Percentiles rank a stretch among this genome's conserved stretches.
Evolutionary conservation across 2,888 invertebrate species (phyloP).

Genomic region (Mesodorylaimus sp.): DNA sequence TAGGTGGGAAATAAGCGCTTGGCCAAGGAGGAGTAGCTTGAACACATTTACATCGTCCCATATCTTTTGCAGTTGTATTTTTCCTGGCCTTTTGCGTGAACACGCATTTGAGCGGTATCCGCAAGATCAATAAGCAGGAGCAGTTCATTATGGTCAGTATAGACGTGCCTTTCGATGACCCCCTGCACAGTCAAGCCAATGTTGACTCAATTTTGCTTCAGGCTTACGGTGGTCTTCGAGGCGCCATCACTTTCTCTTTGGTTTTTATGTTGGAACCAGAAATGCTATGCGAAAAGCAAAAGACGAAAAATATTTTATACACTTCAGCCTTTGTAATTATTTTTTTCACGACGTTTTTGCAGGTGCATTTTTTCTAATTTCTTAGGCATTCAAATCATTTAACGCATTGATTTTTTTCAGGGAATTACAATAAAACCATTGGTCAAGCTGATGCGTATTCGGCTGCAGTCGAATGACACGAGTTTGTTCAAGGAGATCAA

Average conservation of each 20-base stretch:
- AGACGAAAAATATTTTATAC: constrained; percentile 26
- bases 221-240: constrained; percentile 42
- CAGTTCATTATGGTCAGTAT: constrained; percentile 43
- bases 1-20: too few relatives aligned
- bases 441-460: constrained; percentile 34
- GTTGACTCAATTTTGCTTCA: too few relatives aligned
- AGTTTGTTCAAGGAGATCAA: constrained; percentile 30
- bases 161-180: too few relatives aligned
- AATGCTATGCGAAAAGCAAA: constrained; percentile 13
- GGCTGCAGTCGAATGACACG: constrained; percentile 17
- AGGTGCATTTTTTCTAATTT: constrained; percentile 19
- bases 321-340: constrained; percentile 34
- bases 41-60: too few relatives aligned
- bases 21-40: too few relatives aligned
- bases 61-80: constrained; percentile 36
- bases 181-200: too few relatives aligned
- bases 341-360: constrained; percentile 35
- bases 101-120: constrained; percentile 30
- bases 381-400: not conserved
- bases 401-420: constrained; percentile 18
- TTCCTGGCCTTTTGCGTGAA: constrained; percentile 37
- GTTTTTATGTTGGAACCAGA: constrained; percentile 35
- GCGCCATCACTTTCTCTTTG: constrained; percentile 41
- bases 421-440: constrained; percentile 38
- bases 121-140: constrained; percentile 37